A percentile compares a stretch with the other conserved stretches of the same genome.
Evolutionary conservation across 2,113 vertebrate species (phyloP).

Genomic region (Jaculus jaculus): DNA sequence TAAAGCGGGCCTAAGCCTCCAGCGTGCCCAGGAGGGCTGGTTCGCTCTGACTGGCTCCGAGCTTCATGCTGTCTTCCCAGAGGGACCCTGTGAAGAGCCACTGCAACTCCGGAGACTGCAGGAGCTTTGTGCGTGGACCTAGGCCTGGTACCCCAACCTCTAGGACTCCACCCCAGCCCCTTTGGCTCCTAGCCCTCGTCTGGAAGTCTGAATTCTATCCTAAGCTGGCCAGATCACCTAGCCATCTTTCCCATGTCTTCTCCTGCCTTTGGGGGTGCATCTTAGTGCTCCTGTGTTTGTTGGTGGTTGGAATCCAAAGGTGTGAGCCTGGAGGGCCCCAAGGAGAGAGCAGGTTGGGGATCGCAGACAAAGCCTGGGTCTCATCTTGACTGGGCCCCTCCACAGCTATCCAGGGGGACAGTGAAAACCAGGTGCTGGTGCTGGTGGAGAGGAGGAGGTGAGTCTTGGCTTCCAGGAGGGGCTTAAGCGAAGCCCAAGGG

Average conservation of each 20-base stretch:
- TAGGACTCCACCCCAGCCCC: not conserved
- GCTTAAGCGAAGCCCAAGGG: not conserved
- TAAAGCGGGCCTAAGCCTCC: slow-evolving; percentile 94
- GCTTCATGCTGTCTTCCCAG: slow-evolving; percentile 86
- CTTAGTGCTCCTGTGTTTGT: not conserved
- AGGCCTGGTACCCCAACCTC: not conserved
- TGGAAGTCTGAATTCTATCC: not conserved
- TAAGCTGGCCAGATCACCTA: not conserved
- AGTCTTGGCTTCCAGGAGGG: not conserved
- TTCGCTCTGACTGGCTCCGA: slow-evolving; percentile 90
- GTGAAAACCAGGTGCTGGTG: slow-evolving; percentile 94
- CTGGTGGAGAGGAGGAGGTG: slow-evolving; percentile 95
- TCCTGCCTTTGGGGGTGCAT: not conserved
- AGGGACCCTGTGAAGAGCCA: slow-evolving; percentile 86
- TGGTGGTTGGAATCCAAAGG: slow-evolving; percentile 18
- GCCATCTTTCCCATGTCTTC: not conserved
- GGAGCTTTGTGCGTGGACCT: slow-evolving; percentile 93
- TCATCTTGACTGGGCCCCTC: slow-evolving; percentile 42
- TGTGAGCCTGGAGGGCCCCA: not conserved
- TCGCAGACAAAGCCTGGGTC: not conserved
- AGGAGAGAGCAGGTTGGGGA: slow-evolving; percentile 37
- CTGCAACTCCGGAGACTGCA: slow-evolving; percentile 93
- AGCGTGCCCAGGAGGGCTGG: slow-evolving; percentile 91
- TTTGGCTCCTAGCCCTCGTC: not conserved
- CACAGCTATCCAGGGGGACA: slow-evolving; percentile 92